Evolutionary conservation across 2,113 vertebrate species (phyloP).

Genomic region (Psettodes erumei): DNA sequence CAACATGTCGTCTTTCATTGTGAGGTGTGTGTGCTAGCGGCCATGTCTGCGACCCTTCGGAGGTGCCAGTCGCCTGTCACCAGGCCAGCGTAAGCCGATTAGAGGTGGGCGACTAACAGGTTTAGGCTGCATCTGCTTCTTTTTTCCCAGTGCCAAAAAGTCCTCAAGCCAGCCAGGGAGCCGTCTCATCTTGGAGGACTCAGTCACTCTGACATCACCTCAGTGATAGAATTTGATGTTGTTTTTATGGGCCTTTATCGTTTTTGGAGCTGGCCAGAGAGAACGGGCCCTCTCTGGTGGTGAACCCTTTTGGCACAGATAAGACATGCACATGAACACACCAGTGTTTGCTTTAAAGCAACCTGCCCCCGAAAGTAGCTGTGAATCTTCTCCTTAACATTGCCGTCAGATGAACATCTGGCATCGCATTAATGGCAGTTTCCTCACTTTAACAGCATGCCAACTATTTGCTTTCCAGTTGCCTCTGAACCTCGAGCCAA

Average conservation of each 20-base stretch:
- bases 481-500: conserved; percentile 60
- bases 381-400: conserved; percentile 55
- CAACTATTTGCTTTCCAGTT: conserved; percentile 58
- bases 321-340: conserved; percentile 38
- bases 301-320: conserved; percentile 46
- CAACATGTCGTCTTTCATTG: conserved; percentile 70
- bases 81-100: conserved; percentile 86
- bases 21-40: conserved; percentile 55
- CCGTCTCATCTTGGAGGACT: conserved; percentile 61
- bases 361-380: conserved; percentile 41
- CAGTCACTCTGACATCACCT: conserved; percentile 68
- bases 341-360: conserved; percentile 45
- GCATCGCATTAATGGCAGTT: conserved; percentile 61
- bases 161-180: conserved; percentile 44
- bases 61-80: conserved; percentile 79
- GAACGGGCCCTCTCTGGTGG: conserved; percentile 4
- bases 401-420: conserved; percentile 71
- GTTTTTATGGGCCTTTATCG: conserved; percentile 55
- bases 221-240: conserved; percentile 64
- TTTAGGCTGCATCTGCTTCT: conserved; percentile 83
- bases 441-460: conserved; percentile 61
- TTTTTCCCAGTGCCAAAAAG: conserved; percentile 71
- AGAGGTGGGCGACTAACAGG: conserved; percentile 82
- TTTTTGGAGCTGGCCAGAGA: conserved; percentile 22
- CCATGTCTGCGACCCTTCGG: conserved; percentile 70